Percentiles rank a stretch among this genome's conserved stretches.
These are phyloP conservation scores for Ciconia boyciana DNA, from an alignment of 2,113 vertebrate genomes.

Conservation along the genomic window DNA sequence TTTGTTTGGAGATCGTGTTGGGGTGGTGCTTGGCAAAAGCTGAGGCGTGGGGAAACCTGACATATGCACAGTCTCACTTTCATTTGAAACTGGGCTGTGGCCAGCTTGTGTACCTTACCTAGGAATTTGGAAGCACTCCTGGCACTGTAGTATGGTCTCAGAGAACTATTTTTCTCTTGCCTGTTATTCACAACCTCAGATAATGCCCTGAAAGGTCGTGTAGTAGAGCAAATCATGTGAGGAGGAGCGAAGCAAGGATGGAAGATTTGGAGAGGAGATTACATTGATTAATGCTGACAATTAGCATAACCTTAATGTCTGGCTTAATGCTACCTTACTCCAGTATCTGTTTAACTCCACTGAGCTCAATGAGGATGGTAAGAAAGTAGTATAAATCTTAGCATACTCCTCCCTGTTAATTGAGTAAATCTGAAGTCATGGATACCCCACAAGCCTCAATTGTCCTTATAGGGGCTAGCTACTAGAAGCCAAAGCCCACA, in stretches of 20 bases:
- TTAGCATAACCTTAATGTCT: background rate
- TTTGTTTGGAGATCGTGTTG: background rate
- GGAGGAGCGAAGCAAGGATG: background rate
- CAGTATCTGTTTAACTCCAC: background rate
- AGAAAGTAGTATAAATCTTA: background rate
- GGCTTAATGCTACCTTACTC: background rate
- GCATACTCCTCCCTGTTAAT: background rate
- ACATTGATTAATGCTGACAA: background rate
- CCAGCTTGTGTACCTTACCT: slow-evolving; percentile 7
- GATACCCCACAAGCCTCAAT: background rate
- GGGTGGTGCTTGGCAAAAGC: background rate
- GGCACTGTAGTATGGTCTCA: background rate
- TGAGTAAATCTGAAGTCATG: background rate
- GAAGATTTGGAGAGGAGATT: background rate
- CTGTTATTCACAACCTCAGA: background rate
- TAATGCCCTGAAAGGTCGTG: background rate
- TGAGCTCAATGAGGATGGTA: background rate
- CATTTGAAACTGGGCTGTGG: background rate
- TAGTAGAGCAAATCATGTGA: background rate
- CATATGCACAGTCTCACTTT: background rate
- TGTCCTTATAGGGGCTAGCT: background rate
- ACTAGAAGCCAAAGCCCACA: background rate
- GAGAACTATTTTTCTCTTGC: background rate
- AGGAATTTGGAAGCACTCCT: slow-evolving; percentile 28
- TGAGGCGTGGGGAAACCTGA: background rate